These are phyloP conservation scores for Entomyzon cyanotis DNA, from an alignment of 2,113 vertebrate genomes.

Conservation along the genomic window DNA sequence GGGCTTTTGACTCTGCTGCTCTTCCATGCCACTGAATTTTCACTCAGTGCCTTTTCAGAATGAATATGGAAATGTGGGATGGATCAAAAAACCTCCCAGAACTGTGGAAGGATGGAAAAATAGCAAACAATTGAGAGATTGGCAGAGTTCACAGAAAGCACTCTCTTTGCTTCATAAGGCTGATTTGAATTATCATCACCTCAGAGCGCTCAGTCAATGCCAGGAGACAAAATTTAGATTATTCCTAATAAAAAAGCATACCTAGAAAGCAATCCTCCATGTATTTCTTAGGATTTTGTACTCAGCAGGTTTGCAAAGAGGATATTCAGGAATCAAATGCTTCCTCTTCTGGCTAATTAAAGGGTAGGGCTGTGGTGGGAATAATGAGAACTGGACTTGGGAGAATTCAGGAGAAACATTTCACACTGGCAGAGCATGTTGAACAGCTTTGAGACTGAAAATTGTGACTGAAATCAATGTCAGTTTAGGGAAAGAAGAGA, in stretches of 20 bases:
- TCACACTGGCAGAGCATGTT: not conserved
- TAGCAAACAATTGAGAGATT: not conserved
- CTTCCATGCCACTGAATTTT: not conserved
- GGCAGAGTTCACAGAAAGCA: not conserved
- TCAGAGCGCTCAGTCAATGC: not conserved
- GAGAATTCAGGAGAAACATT: not conserved
- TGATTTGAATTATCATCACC: constrained; percentile 28
- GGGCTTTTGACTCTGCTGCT: not conserved
- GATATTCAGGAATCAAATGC: not conserved
- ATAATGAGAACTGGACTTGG: not conserved
- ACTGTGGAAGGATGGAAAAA: not conserved
- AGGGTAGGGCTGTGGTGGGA: not conserved
- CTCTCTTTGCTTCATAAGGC: not conserved
- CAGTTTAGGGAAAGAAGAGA: not conserved
- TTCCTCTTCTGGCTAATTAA: not conserved
- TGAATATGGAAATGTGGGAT: not conserved
- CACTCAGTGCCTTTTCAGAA: not conserved
- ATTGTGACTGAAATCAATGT: not conserved
- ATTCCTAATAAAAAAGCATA: not conserved
- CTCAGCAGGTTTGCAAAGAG: not conserved
- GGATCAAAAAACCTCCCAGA: not conserved
- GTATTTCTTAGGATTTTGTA: not conserved
- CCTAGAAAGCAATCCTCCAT: not conserved
- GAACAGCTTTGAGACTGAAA: not conserved
- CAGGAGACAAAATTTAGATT: constrained; percentile 42